Conservation (phyloP, 2,113 vertebrate genomes). For the Polypterus bichir region DNA sequence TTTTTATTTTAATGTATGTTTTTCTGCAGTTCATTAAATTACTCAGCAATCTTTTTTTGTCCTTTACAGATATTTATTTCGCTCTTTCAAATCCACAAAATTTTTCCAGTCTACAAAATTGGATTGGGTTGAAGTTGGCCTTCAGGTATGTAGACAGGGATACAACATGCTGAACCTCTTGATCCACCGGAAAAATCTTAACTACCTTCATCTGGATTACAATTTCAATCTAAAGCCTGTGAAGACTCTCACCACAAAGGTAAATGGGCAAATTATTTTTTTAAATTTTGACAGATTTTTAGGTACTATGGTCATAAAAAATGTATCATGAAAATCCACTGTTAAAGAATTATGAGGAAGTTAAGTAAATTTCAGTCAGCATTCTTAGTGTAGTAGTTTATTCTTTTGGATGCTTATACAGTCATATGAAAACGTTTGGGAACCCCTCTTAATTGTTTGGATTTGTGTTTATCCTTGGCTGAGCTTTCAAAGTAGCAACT, state of each 20-base stretch:
- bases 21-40: not conserved
- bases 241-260: conserved; percentile 97
- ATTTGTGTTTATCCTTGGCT: no score
- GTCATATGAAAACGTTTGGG: no score
- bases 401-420: no score
- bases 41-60: not conserved
- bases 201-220: conserved; percentile 95
- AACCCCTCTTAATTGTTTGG: no score
- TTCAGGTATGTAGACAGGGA: conserved; percentile 93
- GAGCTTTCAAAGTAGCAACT: no score
- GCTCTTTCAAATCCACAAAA: conserved; percentile 96
- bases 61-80: conserved; percentile 78
- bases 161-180: conserved; percentile 98
- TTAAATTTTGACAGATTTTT: no score
- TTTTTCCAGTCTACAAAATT: conserved; percentile 98
- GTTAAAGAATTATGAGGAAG: not conserved
- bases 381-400: not conserved
- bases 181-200: conserved; percentile 96
- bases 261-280: conserved; percentile 21
- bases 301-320: no score
- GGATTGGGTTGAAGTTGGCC: conserved; percentile 95
- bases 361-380: not conserved
- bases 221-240: conserved; percentile 97
- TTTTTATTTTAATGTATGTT: not conserved
- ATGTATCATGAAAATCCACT: not conserved